A percentile compares a stretch with the other conserved stretches of the same genome.
These are phyloP conservation scores for Piprites chloris DNA, from an alignment of 2,113 vertebrate species.

Conservation along the genomic window DNA sequence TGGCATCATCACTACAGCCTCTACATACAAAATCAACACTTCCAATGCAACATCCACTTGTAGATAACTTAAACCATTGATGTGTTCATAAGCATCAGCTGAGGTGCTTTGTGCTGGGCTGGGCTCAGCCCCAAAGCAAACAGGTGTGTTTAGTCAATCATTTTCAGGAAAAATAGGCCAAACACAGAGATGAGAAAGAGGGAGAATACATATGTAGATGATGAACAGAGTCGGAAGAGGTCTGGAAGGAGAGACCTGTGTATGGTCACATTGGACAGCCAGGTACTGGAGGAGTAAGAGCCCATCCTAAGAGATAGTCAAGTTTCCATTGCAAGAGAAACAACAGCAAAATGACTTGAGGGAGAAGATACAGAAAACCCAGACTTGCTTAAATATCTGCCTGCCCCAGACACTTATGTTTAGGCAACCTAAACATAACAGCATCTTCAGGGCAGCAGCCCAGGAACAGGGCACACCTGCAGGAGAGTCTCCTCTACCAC, in stretches of 20 bases:
- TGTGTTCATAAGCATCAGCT: neutral
- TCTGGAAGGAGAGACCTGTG: neutral
- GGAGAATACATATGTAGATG: neutral
- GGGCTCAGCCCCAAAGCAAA: neutral
- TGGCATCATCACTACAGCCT: neutral
- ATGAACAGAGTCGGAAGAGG: neutral
- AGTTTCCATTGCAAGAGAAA: neutral
- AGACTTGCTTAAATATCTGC: neutral
- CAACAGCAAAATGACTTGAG: neutral
- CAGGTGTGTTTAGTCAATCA: neutral
- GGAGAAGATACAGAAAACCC: neutral
- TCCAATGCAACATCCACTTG: neutral
- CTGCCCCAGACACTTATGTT: neutral
- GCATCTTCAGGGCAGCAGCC: neutral
- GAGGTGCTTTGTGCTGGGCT: neutral
- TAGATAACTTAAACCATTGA: neutral
- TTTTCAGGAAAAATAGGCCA: neutral
- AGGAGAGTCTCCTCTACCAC: neutral
- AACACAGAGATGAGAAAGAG: neutral
- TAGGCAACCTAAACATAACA: neutral
- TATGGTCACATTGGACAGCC: fast-evolving
- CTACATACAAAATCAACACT: fast-evolving
- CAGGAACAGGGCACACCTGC: neutral
- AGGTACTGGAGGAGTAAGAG: neutral
- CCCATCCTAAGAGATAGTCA: neutral